Base-by-base conservation (phyloP, 2,797 vertebrate genomes). In the Apogon talboti region DNA sequence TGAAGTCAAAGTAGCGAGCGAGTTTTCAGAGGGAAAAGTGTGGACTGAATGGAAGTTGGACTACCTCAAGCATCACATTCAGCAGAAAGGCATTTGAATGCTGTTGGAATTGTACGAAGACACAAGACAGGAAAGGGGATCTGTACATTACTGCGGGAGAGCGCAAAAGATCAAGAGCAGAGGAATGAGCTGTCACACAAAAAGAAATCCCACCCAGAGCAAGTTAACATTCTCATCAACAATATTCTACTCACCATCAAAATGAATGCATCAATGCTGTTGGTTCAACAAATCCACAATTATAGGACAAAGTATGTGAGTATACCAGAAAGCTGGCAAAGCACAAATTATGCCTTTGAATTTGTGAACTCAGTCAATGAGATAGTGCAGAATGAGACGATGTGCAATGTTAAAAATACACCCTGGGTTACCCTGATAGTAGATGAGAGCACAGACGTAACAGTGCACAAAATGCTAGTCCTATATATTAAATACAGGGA, bases 201-300 rank as follows among this genome's bases (percentile, higher is more conserved):
- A 78, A 70, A 42, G 3, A 60, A 73, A 58, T 64, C 59, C 0
- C 21, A 83, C 64, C 50, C 56, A 0, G 8, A 68, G 45, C 64
- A 82, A 73, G 55, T 78, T 58, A 80, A 86, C 83, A 18, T 82
- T 66, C 62, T 67, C 14, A 78, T 74, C 2, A 28, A 76, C 52
- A 78, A 76, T 69, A 66, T 74, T 69, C 1, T 71, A 47, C 57
- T 67, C 0, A 47, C 48, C 65, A 74, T 81, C 56, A 83, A 79
- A 60, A 79, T 81, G 46, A 84, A 80, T 56, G 54, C 45, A 47
- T 79, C 68, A 41, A 35, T 69, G 66, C 53, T 79, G 37, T 68
- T 54, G 0, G 74, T 74, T 76, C 70, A 80, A 71, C 57, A 81
- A 56, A 78, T 84, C 50, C 53, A 72, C 12, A 4, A 78, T 66